Percentiles rank a stretch among this genome's conserved stretches.
Evolutionary conservation across 2,797 vertebrate species (phyloP).

Genomic region (Pteropus rufus): DNA sequence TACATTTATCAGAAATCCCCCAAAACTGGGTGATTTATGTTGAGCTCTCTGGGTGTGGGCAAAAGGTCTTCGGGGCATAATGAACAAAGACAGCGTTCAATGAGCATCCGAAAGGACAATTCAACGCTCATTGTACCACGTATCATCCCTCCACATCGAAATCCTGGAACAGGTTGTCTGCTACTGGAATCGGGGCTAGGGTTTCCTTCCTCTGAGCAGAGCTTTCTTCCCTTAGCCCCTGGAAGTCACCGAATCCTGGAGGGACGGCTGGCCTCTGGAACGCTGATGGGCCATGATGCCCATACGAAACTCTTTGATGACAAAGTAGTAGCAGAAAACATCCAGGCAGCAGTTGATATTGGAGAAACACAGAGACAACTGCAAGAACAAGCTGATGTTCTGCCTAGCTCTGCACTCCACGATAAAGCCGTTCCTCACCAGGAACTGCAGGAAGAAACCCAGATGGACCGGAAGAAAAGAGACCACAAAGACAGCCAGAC

Average conservation of each 20-base stretch:
- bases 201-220: neutral
- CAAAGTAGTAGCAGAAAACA: constrained; percentile 93
- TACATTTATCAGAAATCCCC: neutral
- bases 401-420: constrained; percentile 77
- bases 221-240: neutral
- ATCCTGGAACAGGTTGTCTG: neutral
- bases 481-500: constrained; percentile 88
- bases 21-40: neutral
- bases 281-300: neutral
- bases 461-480: constrained; percentile 92
- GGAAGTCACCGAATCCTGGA: neutral
- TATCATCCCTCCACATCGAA: neutral
- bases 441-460: constrained; percentile 90
- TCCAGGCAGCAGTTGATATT: constrained; percentile 95
- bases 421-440: constrained; percentile 87
- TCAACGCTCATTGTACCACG: rapidly evolving
- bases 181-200: neutral
- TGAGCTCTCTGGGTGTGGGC: neutral
- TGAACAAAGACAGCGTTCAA: neutral
- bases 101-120: neutral
- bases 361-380: constrained; percentile 88
- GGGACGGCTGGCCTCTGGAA: neutral
- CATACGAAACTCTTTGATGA: constrained; percentile 84
- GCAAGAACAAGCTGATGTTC: constrained; percentile 89
- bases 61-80: neutral